Percentiles rank a stretch among this genome's conserved stretches.
phyloP scores from a whole-genome alignment of 1,140 invertebrate genomes.

The Stenopsyche tienmushanensis region DNA sequence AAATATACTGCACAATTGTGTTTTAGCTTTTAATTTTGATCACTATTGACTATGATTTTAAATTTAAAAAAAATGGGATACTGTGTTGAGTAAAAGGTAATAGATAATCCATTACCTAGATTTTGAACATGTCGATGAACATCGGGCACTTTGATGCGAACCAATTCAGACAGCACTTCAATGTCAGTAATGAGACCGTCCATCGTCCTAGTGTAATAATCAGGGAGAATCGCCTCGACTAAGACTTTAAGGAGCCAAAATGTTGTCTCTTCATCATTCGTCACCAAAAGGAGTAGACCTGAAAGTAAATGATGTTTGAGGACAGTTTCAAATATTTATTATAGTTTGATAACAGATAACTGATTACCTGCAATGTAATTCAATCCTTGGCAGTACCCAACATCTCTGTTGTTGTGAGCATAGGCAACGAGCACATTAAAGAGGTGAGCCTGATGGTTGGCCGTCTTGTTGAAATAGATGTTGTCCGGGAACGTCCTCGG shows the following conservation, averaged over 20 bases:
- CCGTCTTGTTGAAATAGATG: constrained; percentile 81
- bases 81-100: neutral
- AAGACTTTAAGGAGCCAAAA: constrained; percentile 90
- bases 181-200: constrained; percentile 83
- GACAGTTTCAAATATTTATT: neutral
- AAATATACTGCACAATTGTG: no score
- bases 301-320: constrained; percentile 21
- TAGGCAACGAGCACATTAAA: constrained; percentile 87
- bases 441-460: constrained; percentile 71
- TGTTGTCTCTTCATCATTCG: constrained; percentile 84
- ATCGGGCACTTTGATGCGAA: constrained; percentile 76
- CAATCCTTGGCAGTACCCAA: constrained; percentile 92
- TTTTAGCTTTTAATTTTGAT: no score
- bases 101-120: constrained; percentile 54
- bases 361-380: constrained; percentile 80
- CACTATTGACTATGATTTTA: no score
- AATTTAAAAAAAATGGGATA: neutral
- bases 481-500: constrained; percentile 93
- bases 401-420: constrained; percentile 80
- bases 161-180: constrained; percentile 81
- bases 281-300: constrained; percentile 79
- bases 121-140: constrained; percentile 76
- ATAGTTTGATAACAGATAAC: constrained; percentile 16
- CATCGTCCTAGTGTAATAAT: constrained; percentile 89
- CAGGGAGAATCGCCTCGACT: constrained; percentile 82